Conservation (phyloP, 2,888 invertebrate genomes). For the Trichopria drosophilae region DNA sequence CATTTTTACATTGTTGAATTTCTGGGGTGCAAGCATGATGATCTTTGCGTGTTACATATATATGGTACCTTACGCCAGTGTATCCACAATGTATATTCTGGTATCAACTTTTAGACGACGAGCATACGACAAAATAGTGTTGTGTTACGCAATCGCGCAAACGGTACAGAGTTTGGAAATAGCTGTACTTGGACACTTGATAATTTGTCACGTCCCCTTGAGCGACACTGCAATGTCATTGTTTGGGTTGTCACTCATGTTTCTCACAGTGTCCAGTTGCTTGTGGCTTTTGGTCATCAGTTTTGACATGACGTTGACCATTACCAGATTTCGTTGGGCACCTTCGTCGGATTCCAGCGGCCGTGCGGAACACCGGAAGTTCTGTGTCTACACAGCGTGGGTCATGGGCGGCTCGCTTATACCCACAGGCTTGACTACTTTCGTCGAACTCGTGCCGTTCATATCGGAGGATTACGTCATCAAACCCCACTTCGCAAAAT, state of each 20-base stretch:
- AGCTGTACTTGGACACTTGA: conserved; percentile 37
- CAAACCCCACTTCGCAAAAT: conserved; percentile 44
- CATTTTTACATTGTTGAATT: conserved; percentile 39
- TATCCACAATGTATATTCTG: conserved; percentile 39
- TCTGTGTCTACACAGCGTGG: conserved; percentile 35
- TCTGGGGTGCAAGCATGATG: conserved; percentile 47
- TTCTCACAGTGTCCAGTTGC: conserved; percentile 41
- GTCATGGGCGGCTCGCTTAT: conserved; percentile 37
- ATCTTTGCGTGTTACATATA: conserved; percentile 47
- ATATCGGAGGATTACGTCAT: conserved; percentile 39
- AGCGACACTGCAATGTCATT: conserved; percentile 26
- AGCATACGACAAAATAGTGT: conserved; percentile 45
- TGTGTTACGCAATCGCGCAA: conserved; percentile 42
- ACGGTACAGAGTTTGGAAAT: conserved; percentile 38
- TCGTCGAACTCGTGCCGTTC: conserved; percentile 43
- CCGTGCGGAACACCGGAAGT: conserved; percentile 43
- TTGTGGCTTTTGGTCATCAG: conserved; percentile 50
- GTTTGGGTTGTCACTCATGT: conserved; percentile 43
- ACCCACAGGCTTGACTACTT: conserved; percentile 37
- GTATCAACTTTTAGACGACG: conserved; percentile 39
- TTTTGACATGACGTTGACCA: conserved; percentile 48
- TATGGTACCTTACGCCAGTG: conserved; percentile 42
- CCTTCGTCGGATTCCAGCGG: conserved; percentile 35
- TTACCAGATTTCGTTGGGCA: conserved; percentile 47
- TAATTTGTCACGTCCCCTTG: conserved; percentile 41